Evolutionary conservation across 2,888 invertebrate species (phyloP).

Genomic region (Cephus spinipes): DNA sequence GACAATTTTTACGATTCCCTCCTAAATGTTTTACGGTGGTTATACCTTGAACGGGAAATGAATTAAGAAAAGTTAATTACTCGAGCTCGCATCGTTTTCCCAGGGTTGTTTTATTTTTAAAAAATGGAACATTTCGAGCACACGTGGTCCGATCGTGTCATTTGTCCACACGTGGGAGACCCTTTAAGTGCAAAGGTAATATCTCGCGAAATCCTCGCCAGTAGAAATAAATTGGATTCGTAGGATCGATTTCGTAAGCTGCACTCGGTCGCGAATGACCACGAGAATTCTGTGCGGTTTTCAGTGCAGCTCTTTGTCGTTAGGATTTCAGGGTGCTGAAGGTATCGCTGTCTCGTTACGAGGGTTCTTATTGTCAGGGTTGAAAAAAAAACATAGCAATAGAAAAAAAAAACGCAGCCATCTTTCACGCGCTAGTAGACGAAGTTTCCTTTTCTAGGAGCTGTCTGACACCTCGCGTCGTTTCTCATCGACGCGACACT

Average conservation of each 20-base stretch:
- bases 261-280: background rate
- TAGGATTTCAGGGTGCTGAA: background rate
- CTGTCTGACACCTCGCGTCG: too few species aligned
- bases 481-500: too few species aligned
- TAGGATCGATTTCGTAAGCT: background rate
- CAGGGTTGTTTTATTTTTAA: background rate
- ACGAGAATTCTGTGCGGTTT: background rate
- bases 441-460: background rate
- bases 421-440: background rate
- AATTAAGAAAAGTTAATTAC: too few species aligned
- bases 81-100: too few species aligned
- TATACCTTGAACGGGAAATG: background rate
- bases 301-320: background rate
- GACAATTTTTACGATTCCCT: background rate
- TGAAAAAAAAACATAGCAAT: background rate
- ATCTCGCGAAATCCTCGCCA: constrained; percentile 1
- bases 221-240: constrained; percentile 6
- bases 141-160: background rate
- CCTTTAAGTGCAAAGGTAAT: background rate
- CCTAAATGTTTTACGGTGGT: background rate
- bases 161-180: background rate
- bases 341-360: background rate
- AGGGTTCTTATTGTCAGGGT: background rate
- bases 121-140: background rate
- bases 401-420: background rate